Evolutionary conservation across 2,888 invertebrate species (phyloP).

Genomic region (Scelioninae gen. 1): DNA sequence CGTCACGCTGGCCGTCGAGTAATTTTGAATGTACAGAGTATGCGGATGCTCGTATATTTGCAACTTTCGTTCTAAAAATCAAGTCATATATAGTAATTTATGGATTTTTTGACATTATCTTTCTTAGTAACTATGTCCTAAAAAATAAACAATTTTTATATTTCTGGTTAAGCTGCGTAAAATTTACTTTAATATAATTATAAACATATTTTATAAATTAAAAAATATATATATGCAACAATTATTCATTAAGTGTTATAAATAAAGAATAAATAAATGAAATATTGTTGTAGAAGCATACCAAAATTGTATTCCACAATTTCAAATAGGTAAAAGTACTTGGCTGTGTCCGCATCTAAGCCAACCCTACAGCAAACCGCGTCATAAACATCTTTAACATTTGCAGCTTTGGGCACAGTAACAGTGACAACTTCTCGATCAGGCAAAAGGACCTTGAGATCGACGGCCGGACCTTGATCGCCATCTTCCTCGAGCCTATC

Average conservation of each 20-base stretch:
- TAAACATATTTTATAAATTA: too few relatives aligned
- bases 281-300: constrained; percentile 84
- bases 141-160: neutral
- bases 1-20: constrained; percentile 98
- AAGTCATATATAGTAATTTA: neutral
- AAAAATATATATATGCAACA: too few relatives aligned
- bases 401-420: too few relatives aligned
- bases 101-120: neutral
- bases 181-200: too few relatives aligned
- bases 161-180: too few relatives aligned
- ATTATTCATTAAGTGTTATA: neutral
- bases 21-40: constrained; percentile 99
- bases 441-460: too few relatives aligned
- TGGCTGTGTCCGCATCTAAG: too few relatives aligned
- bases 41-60: constrained; percentile 98
- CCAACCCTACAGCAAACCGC: too few relatives aligned
- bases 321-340: constrained; percentile 90
- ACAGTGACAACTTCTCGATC: too few relatives aligned
- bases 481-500: too few relatives aligned
- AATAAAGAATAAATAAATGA: neutral
- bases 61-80: constrained; percentile 93
- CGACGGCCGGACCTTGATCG: too few relatives aligned
- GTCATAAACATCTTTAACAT: too few relatives aligned
- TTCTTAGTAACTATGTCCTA: neutral
- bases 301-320: constrained; percentile 98